phyloP scores from a whole-genome alignment of 2,797 vertebrate species.

The Aplochiton taeniatus region DNA sequence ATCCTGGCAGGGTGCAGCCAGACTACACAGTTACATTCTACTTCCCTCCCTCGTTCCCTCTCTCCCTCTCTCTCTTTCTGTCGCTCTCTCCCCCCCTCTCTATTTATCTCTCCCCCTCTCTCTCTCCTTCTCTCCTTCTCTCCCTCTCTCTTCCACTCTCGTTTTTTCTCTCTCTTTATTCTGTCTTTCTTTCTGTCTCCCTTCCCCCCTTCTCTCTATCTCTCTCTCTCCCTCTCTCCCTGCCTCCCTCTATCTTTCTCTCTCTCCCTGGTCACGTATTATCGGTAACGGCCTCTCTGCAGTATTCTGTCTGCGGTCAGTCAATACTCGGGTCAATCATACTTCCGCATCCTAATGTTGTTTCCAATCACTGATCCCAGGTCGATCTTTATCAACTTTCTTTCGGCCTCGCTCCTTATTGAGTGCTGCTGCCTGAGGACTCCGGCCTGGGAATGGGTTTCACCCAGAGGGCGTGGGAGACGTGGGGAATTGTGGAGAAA shows the following conservation, averaged over 20 bases:
- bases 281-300: no score
- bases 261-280: no score
- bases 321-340: slow-evolving; percentile 49
- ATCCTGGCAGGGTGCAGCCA: slow-evolving; percentile 32
- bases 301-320: slow-evolving; percentile 28
- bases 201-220: no score
- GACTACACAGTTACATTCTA: neutral
- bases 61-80: neutral
- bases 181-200: no score
- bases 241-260: slow-evolving; percentile 3
- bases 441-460: slow-evolving; percentile 58
- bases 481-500: slow-evolving; percentile 29
- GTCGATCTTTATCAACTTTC: slow-evolving; percentile 44
- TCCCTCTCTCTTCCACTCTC: no score
- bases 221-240: neutral
- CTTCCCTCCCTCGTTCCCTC: no score
- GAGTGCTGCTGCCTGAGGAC: slow-evolving; percentile 41
- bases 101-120: slow-evolving; percentile 11
- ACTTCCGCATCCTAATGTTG: slow-evolving; percentile 46
- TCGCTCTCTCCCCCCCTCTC: neutral
- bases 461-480: slow-evolving; percentile 26
- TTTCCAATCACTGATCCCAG: slow-evolving; percentile 44
- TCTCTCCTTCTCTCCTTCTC: neutral
- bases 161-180: neutral
- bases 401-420: slow-evolving; percentile 28